Percentiles rank a stretch among this genome's conserved stretches.
phyloP scores from a whole-genome alignment of 2,113 vertebrate species.

The Brachypodius melanocephalos region DNA sequence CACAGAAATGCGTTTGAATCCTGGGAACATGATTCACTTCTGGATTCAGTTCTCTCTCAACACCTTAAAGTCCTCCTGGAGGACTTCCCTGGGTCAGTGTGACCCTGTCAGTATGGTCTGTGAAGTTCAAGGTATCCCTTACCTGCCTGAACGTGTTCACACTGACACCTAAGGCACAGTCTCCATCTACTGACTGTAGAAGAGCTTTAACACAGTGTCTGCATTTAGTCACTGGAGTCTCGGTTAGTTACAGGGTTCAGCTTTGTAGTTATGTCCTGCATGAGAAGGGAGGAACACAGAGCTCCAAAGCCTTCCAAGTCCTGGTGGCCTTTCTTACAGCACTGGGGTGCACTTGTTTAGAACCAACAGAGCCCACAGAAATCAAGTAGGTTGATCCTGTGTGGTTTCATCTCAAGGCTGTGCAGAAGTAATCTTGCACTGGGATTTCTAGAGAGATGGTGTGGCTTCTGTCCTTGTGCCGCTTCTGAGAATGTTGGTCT shows the following conservation, averaged over 20 bases:
- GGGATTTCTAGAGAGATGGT: background rate
- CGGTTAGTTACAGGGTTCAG: background rate
- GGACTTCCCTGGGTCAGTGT: background rate
- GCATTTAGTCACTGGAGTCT: fast-evolving
- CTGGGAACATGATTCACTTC: background rate
- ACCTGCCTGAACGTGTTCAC: background rate
- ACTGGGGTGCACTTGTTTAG: background rate
- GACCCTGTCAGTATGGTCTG: background rate
- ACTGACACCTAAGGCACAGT: background rate
- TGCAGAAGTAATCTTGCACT: background rate
- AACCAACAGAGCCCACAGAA: background rate
- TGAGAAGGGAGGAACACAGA: background rate
- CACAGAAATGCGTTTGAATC: background rate
- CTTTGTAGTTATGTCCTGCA: background rate
- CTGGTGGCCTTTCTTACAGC: background rate
- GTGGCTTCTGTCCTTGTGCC: background rate
- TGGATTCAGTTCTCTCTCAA: background rate
- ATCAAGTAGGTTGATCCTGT: background rate
- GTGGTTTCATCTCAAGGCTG: background rate
- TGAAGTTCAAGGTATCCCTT: background rate
- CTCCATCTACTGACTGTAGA: background rate
- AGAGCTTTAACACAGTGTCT: background rate
- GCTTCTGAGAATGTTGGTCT: background rate
- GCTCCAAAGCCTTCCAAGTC: background rate
- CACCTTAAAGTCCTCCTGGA: background rate